phyloP scores from a whole-genome alignment of 1,140 invertebrate species.

The Magallana ariakensis region DNA sequence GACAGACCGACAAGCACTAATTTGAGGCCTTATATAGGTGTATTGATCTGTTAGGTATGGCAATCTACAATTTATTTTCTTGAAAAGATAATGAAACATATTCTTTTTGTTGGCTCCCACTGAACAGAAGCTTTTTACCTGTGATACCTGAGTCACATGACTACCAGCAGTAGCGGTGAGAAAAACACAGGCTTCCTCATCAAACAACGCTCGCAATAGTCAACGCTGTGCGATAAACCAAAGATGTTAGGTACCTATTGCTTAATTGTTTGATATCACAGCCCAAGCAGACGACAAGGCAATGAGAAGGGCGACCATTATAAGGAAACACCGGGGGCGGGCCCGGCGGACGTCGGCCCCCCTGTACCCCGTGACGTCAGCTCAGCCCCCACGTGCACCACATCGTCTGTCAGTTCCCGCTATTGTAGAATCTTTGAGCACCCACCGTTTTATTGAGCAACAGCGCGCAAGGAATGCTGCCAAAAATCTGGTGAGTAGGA shows the following conservation, averaged over 20 bases:
- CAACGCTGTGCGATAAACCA: no score
- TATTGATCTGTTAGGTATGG: background rate
- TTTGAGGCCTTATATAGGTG: background rate
- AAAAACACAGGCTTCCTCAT: no score
- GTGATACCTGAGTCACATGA: no score
- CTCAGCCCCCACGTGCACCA: background rate
- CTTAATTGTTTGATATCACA: no score
- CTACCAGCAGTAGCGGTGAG: no score
- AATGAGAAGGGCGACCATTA: conserved; percentile 43
- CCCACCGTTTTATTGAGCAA: background rate
- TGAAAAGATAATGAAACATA: background rate
- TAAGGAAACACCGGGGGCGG: conserved; percentile 39
- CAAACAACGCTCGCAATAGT: no score
- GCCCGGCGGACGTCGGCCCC: conserved; percentile 31
- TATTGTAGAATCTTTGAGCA: background rate
- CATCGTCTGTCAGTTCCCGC: conserved; percentile 19
- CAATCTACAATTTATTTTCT: background rate
- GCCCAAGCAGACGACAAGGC: no score
- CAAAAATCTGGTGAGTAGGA: background rate
- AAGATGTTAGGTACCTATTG: no score
- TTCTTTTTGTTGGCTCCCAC: background rate
- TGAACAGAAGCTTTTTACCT: background rate
- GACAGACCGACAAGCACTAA: no score
- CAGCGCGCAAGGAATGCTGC: background rate
- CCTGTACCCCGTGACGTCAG: conserved; percentile 40